phyloP scores from a whole-genome alignment of 1,140 invertebrate genomes.

The Sipha flava region DNA sequence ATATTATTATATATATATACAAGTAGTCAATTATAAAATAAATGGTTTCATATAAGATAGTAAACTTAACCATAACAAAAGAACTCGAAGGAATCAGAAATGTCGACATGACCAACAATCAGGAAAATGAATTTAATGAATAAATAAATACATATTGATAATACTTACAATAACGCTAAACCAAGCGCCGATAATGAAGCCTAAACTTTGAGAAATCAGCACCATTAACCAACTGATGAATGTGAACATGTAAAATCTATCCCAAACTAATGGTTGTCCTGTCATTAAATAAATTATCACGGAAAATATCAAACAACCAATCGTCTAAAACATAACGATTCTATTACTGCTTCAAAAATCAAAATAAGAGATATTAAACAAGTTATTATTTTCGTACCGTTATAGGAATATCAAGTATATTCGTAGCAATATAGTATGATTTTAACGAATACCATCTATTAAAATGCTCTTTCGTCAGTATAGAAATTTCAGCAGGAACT shows the following conservation, averaged over 20 bases:
- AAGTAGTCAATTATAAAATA: no score
- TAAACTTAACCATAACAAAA: no score
- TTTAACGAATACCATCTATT: constrained; percentile 95
- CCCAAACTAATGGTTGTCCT: constrained; percentile 65
- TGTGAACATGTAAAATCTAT: constrained; percentile 74
- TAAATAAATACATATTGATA: background rate
- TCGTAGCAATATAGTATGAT: constrained; percentile 81
- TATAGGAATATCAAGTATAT: constrained; percentile 70
- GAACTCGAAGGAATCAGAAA: no score
- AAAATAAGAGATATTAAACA: background rate
- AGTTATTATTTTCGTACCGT: constrained; percentile 49
- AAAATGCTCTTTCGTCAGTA: constrained; percentile 85
- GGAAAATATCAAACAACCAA: constrained; percentile 69
- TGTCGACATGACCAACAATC: no score
- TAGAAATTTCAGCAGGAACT: constrained; percentile 87
- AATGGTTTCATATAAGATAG: no score
- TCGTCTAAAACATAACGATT: constrained; percentile 46
- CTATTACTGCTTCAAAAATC: background rate
- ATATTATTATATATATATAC: no score
- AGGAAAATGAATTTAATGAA: background rate
- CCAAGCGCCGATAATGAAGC: constrained; percentile 75
- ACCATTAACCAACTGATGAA: constrained; percentile 66
- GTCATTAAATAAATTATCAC: constrained; percentile 80
- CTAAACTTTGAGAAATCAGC: constrained; percentile 83
- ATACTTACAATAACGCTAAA: constrained; percentile 70